phyloP scores from a whole-genome alignment of 2,888 invertebrate genomes.

The Bombylius major region DNA sequence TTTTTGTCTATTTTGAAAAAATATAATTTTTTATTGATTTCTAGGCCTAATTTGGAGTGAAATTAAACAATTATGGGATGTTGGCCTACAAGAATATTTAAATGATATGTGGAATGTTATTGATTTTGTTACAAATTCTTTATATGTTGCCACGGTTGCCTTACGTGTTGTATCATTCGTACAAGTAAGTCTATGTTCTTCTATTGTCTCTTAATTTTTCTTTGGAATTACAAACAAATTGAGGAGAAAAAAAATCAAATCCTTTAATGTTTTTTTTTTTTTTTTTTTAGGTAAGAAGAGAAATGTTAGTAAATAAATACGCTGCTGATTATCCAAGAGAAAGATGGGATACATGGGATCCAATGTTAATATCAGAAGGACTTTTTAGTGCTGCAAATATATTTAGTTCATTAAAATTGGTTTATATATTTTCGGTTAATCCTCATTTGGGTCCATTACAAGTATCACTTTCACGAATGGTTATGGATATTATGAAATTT shows the following conservation, averaged over 20 bases:
- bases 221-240: too few species aligned
- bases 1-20: background rate
- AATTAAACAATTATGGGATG: constrained; percentile 97
- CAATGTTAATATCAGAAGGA: constrained; percentile 92
- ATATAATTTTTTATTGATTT: background rate
- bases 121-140: constrained; percentile 95
- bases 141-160: constrained; percentile 94
- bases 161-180: constrained; percentile 88
- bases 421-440: constrained; percentile 96
- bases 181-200: constrained; percentile 38
- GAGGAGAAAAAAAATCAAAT: too few species aligned
- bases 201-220: background rate
- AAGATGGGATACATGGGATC: constrained; percentile 97
- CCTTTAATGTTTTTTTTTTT: background rate
- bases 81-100: constrained; percentile 90
- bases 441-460: constrained; percentile 93
- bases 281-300: constrained; percentile 53
- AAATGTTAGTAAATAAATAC: constrained; percentile 46
- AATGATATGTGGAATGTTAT: constrained; percentile 99
- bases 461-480: constrained; percentile 89
- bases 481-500: constrained; percentile 92
- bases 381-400: constrained; percentile 98
- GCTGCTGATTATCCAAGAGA: constrained; percentile 62
- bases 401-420: constrained; percentile 88
- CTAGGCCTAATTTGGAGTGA: constrained; percentile 96